Conservation (phyloP, 2,797 vertebrate genomes). For the Distichodus sexfasciatus region DNA sequence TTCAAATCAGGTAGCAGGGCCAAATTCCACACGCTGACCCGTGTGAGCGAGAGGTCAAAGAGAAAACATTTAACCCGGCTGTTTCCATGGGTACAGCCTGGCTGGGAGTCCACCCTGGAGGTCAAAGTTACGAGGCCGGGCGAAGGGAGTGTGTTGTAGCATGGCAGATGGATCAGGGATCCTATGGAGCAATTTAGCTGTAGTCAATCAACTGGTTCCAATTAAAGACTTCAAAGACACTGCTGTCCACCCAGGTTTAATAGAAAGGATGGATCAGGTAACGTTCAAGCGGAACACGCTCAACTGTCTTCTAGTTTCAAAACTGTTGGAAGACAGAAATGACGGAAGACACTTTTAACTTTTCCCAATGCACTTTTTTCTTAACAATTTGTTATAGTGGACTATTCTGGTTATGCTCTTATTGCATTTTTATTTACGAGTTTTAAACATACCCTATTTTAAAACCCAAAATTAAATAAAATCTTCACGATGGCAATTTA, state of each 20-base stretch:
- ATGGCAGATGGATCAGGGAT: conserved; percentile 24
- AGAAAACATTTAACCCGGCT: conserved; percentile 53
- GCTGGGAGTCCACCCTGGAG: conserved; percentile 32
- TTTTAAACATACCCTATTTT: too few species aligned
- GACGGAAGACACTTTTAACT: too few species aligned
- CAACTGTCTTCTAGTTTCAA: conserved; percentile 13
- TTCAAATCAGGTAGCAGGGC: conserved; percentile 60
- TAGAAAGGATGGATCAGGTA: conserved; percentile 44
- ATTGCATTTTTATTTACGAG: too few species aligned
- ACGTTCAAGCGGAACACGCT: conserved; percentile 36
- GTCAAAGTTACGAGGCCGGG: conserved; percentile 47
- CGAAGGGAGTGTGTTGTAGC: conserved; percentile 17
- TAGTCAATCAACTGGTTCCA: conserved; percentile 52
- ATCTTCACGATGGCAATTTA: too few species aligned
- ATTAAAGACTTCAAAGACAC: conserved; percentile 63
- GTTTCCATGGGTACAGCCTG: conserved; percentile 55
- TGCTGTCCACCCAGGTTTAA: conserved; percentile 45
- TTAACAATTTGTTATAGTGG: too few species aligned
- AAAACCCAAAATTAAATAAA: too few species aligned
- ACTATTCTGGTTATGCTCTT: too few species aligned
- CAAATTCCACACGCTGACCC: conserved; percentile 64
- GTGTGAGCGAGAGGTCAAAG: conserved; percentile 44
- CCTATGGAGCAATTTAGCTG: conserved; percentile 25
- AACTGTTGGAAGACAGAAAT: not conserved
- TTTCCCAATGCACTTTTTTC: too few species aligned